Base-by-base conservation (phyloP, 2,113 vertebrate genomes). In the Bufo bufo region DNA sequence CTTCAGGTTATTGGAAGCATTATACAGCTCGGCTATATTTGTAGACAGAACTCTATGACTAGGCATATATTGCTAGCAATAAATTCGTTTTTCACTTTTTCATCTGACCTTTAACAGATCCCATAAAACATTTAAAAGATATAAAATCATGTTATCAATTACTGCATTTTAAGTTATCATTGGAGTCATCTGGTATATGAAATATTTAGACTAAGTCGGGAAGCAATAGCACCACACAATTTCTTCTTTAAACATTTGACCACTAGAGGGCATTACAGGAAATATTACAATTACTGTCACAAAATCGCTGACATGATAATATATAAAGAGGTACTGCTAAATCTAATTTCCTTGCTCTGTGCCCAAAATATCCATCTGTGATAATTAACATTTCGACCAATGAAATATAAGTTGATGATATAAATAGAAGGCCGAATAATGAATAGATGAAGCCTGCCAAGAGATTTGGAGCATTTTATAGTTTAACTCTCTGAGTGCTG, bases 181-280 rank as follows among this genome's bases (percentile, higher is more conserved):
- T 33, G 33, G 33, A 33, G 33, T 33, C 33, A 33, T 33, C 33
- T 33, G 33, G 33, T 33, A 33, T 33, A 33, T 33, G 56, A 58
- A 58, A 58, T 58, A 58, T 58, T 58, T 12, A 13, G 33, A 33
- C 33, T 33, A 33, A 33, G 56, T 52, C 52, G 13, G 9, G 9
- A 20, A 82, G 43, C 23, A 72, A 6, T 17, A 14, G 10, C 8
- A 19, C 56, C 14, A 13, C 11, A 4, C 33, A 61, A 20, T 82
- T 11, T 49, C 49, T 54, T 71, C 47, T 52, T 23, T 23, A 75
- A 79, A 80, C 69, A 49, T 84, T 66, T 78, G n/a, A 56, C 87
- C 87, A 89, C 82, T 89, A 89, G 87, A 84, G 81, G 81, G 84
- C 87, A 77, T 89, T 54, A 84, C 59, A 84, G 87, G 61, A 89